Conservation (phyloP, 2,113 vertebrate genomes). For the Stercorarius parasiticus region DNA sequence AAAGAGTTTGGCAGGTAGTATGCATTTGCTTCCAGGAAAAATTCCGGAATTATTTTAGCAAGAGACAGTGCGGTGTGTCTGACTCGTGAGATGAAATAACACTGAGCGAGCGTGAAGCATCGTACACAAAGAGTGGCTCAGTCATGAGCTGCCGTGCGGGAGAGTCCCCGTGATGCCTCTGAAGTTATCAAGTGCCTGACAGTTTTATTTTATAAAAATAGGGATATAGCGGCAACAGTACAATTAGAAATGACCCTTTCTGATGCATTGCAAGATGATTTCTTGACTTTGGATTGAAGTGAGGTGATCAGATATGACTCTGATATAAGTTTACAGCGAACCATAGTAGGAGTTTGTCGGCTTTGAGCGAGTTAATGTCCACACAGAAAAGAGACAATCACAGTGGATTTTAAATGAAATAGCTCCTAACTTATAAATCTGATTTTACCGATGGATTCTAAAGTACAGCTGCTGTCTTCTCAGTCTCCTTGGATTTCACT, state of each 20-base stretch:
- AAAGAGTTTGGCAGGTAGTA: background rate
- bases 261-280: background rate
- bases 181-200: background rate
- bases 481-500: background rate
- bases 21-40: background rate
- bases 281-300: background rate
- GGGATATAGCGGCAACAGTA: fast-evolving
- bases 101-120: background rate
- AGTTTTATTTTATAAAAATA: background rate
- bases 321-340: background rate
- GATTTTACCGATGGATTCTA: background rate
- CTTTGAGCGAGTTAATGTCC: background rate
- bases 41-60: background rate
- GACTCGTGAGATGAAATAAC: background rate
- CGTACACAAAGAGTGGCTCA: background rate
- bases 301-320: background rate
- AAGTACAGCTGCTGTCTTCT: background rate
- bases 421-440: background rate
- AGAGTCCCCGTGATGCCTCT: background rate
- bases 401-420: background rate
- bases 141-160: background rate
- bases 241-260: background rate
- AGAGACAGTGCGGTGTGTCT: background rate
- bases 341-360: background rate
- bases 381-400: background rate